Evolutionary conservation across 2,888 invertebrate genomes (phyloP), one percentile per base, ranked within the genome.

Genomic region (Eilema caniola): DNA sequence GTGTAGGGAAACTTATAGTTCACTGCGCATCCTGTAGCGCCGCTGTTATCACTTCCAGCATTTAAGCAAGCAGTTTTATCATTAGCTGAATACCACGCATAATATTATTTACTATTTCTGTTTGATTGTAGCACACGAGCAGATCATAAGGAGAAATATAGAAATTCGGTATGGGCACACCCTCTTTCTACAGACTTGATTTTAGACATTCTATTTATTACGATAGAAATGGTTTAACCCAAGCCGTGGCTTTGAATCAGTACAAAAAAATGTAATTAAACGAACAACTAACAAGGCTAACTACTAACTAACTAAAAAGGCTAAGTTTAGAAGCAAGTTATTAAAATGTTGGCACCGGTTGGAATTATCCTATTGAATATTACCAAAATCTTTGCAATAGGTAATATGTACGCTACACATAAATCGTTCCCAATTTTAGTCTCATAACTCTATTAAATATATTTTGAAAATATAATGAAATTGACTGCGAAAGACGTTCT

Each of bases 381-480:
- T 47, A 69, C 33, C 63, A 47, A 62, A 63, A 68, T 57, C 57
- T 69, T 63, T 16, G 31, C 59, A 64, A 69, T 37, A 12, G 12
- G 33, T 63, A 63, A 69, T 59, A 59, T 41, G 31, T 67, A 41
- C 56, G 63, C 31, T 59, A 31, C 25, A 68, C 41, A 59, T 41
- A 69, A 69, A 63, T 41, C 28, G 57, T 37, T 62, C 63, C 28
- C 41, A 33, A 68, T 62, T 69, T 69, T 64, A 69, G 63, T 64
- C 69, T 59, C 28, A 64, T 59, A 57, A 63, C 62, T 57, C n/a
- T 63, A 41, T 33, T 62, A 56, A 62, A 28, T 25, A 53, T n/a
- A 63, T 53, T 68, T 68, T 57, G 68, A 23, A 59, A 68, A 63
- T 68, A 23, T 63, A 63, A 68, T 68, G 41, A 62, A 63, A 68